These are phyloP conservation scores for Falco cherrug DNA, from an alignment of 2,797 vertebrate genomes.

Conservation along the genomic window DNA sequence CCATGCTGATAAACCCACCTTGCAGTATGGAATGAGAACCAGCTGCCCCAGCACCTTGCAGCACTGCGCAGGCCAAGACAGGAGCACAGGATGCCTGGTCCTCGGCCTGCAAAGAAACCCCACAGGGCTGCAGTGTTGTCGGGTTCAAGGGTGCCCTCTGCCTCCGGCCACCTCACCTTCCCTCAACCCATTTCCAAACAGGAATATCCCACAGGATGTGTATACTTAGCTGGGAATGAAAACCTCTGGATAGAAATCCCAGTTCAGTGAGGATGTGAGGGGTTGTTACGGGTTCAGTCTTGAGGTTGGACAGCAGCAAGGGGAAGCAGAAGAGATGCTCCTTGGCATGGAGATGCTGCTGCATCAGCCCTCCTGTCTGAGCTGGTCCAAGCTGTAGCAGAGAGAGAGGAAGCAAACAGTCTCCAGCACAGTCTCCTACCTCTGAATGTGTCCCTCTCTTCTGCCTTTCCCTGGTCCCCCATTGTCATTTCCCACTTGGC, in stretches of 20 bases:
- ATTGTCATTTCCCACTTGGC: conserved; percentile 57
- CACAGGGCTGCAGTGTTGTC: accelerated
- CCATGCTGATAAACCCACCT: background rate
- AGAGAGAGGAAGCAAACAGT: background rate
- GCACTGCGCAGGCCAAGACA: background rate
- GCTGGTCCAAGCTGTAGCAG: background rate
- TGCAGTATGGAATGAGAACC: background rate
- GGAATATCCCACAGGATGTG: background rate
- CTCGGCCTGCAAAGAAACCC: background rate
- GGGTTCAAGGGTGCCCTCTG: background rate
- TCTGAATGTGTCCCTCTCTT: background rate
- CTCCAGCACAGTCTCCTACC: background rate
- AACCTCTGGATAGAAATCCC: background rate
- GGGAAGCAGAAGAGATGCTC: background rate
- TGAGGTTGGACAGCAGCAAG: background rate
- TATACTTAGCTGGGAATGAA: background rate
- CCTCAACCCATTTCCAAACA: background rate
- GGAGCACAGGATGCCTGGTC: accelerated
- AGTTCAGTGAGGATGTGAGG: background rate
- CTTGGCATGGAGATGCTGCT: background rate
- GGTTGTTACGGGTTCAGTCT: background rate
- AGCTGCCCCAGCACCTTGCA: background rate
- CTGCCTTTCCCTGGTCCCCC: background rate
- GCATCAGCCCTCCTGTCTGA: background rate
- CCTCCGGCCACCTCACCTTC: background rate